Percentiles rank a stretch among this genome's conserved stretches.
phyloP scores from a whole-genome alignment of 53 echinoderm and acorn worm species.

The Actinopyga echinites region DNA sequence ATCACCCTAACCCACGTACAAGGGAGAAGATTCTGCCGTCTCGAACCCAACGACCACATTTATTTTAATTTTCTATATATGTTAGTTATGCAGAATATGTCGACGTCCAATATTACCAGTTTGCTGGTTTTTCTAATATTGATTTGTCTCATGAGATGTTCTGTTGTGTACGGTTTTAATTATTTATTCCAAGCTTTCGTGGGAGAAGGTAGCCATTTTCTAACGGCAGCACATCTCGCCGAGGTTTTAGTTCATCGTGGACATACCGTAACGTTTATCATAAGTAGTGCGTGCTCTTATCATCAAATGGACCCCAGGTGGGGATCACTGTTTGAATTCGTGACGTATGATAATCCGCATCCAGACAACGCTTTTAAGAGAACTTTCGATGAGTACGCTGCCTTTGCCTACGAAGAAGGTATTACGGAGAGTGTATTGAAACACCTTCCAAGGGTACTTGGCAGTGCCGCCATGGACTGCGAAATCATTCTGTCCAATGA shows the following conservation, averaged over 20 bases:
- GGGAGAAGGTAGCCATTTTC: constrained; percentile 60
- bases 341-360: constrained; percentile 48
- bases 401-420: constrained; percentile 14
- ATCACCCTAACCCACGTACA: no score
- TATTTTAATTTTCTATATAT: no score
- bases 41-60: no score
- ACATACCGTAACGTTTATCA: constrained; percentile 50
- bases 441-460: background rate
- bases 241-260: constrained; percentile 45
- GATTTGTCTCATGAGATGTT: no score
- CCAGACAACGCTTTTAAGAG: constrained; percentile 26
- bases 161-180: background rate
- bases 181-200: background rate
- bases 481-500: constrained; percentile 53
- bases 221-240: constrained; percentile 39
- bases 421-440: background rate
- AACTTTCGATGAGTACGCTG: constrained; percentile 15
- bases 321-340: constrained; percentile 30
- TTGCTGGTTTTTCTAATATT: no score
- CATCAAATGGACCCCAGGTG: constrained; percentile 28
- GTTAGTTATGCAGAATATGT: no score
- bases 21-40: no score
- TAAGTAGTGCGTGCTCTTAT: constrained; percentile 44
- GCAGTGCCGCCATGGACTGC: constrained; percentile 31
- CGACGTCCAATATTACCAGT: no score